These are phyloP conservation scores for Phasia obesa DNA, from an alignment of 2,888 invertebrate species.

Conservation along the genomic window DNA sequence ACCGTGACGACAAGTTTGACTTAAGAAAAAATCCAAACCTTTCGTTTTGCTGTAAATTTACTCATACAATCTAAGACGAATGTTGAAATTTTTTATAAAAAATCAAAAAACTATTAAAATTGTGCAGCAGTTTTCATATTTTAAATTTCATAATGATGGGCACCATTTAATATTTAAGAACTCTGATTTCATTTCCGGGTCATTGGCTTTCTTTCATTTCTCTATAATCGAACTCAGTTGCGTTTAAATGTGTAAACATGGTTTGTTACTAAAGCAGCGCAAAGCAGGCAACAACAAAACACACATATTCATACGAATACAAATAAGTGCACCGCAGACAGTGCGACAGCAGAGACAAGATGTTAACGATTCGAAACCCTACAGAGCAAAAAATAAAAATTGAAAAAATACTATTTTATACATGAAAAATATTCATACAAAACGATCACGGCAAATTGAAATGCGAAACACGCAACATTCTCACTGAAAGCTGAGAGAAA, in stretches of 20 bases:
- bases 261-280: slow-evolving; percentile 71
- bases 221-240: slow-evolving; percentile 73
- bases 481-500: slow-evolving; percentile 70
- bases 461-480: slow-evolving; percentile 66
- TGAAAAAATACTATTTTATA: slow-evolving; percentile 49
- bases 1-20: no score
- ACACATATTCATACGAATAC: slow-evolving; percentile 23
- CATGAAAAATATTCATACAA: slow-evolving; percentile 25
- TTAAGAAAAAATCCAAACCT: no score
- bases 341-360: slow-evolving; percentile 62
- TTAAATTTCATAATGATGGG: slow-evolving; percentile 55
- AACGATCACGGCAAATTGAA: slow-evolving; percentile 69
- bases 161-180: slow-evolving; percentile 62
- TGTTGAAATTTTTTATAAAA: no score
- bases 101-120: slow-evolving; percentile 9
- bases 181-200: slow-evolving; percentile 79
- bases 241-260: slow-evolving; percentile 72
- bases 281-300: slow-evolving; percentile 26
- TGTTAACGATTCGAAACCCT: slow-evolving; percentile 61
- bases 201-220: slow-evolving; percentile 79
- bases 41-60: no score
- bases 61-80: no score
- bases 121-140: slow-evolving; percentile 28
- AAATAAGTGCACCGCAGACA: slow-evolving; percentile 57
- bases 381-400: slow-evolving; percentile 54